Base-by-base conservation (phyloP, 2,888 invertebrate species). In the Drosophila mulleri region DNA sequence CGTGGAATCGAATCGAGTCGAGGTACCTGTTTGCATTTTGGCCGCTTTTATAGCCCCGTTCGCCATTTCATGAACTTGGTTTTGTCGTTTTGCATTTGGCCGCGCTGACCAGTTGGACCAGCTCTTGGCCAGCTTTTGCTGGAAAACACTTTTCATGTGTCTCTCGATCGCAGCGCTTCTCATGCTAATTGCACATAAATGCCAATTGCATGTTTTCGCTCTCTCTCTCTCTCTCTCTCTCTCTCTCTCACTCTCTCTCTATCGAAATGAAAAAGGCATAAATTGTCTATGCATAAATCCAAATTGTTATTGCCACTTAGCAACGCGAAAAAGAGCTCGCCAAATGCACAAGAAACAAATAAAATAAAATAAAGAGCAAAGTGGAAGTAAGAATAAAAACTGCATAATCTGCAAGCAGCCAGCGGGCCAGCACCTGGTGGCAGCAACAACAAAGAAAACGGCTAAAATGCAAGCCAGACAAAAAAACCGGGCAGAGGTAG, bases 281-380 rank as follows among this genome's bases (percentile, higher is more conserved):
- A 87, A 82, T 82, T 65, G 67, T 76, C 53, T 80, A 76, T 79
- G 72, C 82, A 81, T 85, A 75, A 86, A 73, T 66, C 66, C 59
- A 77, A 86, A 83, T 82, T 79, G 75, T 83, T 83, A 83, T 83
- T 79, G 86, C 82, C 86, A 86, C 79, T 83, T 81, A 86, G 79
- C 70, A 65, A 67, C 61, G 74, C 65, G 50, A 54, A 54, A 61
- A 37, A 72, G 44, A 35, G 62, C 48, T 29, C 32, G 60, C 60
- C 45, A 67, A 73, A 29, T 26, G 41, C 59, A 47, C 32, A 48
- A 16, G 23, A 8, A 47, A 44, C 29, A 29, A 12, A 11, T 20
- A 26, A 39, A 53, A 7, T 29, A 6, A 44, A 11, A 11, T 20
- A 26, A 39, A 53, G 11, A 45, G 26, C 32, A n/a, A 37, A 52